Percentiles rank a stretch among this genome's conserved stretches.
Evolutionary conservation across 2,113 vertebrate genomes (phyloP).

Genomic region (Apodemus sylvaticus): DNA sequence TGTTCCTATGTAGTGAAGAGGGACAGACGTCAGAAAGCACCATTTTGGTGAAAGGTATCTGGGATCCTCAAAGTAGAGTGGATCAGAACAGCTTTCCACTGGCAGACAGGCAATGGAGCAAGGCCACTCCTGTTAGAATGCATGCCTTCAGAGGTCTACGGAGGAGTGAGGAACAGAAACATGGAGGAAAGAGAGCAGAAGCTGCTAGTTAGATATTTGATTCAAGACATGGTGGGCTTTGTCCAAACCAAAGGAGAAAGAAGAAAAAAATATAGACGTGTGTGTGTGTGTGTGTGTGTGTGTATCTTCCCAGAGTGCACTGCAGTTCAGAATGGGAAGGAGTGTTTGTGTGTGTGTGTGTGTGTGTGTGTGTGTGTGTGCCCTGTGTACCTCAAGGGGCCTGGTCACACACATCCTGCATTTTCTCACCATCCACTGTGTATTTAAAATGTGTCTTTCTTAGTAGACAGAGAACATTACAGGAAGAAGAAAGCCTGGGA

Average conservation of each 20-base stretch:
- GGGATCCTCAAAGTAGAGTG: neutral
- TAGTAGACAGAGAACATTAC: neutral
- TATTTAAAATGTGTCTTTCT: neutral
- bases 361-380: neutral
- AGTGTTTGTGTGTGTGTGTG: neutral
- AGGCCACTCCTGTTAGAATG: accelerated
- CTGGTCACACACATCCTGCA: neutral
- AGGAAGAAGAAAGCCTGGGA: neutral
- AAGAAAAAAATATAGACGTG: too few species aligned
- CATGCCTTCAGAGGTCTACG: neutral
- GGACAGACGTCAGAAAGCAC: neutral
- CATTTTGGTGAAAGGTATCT: neutral
- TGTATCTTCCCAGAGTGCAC: too few species aligned
- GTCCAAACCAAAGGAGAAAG: neutral
- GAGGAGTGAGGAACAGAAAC: neutral
- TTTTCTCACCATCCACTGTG: neutral
- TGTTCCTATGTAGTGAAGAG: neutral
- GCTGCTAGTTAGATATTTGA: neutral
- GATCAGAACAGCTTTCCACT: neutral
- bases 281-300: neutral
- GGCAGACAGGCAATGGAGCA: neutral
- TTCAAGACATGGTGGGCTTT: neutral
- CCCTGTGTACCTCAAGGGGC: too few species aligned
- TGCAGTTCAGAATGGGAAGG: too few species aligned
- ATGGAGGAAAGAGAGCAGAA: neutral